Percentiles rank a stretch among this genome's conserved stretches.
These are phyloP conservation scores for Bradynema listronoti DNA, from an alignment of 1,140 invertebrate species.

Conservation along the genomic window DNA sequence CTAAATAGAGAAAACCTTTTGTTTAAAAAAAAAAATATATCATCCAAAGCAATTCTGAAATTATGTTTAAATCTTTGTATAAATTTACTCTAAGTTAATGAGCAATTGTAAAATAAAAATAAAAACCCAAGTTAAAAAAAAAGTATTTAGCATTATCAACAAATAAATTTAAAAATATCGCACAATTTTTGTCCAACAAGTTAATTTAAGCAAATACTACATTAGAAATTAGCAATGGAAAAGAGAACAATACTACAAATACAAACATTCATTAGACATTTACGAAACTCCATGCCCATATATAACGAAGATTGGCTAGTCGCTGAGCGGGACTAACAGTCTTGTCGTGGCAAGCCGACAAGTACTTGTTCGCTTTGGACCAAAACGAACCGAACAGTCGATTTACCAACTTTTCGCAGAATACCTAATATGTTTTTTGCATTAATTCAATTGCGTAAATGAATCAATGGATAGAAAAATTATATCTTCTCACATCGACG, in stretches of 20 bases:
- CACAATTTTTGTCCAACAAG: too few relatives aligned
- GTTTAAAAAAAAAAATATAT: too few relatives aligned
- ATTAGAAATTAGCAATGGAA: too few relatives aligned
- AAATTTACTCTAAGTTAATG: too few relatives aligned
- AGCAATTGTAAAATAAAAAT: too few relatives aligned
- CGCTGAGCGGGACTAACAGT: constrained; percentile 42
- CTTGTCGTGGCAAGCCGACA: constrained; percentile 50
- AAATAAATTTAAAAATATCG: too few relatives aligned
- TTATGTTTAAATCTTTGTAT: too few relatives aligned
- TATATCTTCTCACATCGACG: constrained; percentile 42
- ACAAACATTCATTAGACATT: constrained; percentile 38
- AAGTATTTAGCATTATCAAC: neutral
- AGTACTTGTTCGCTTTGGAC: constrained; percentile 54
- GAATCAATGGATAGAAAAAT: neutral
- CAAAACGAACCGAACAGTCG: constrained; percentile 53
- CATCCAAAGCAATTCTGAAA: too few relatives aligned
- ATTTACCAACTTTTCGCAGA: constrained; percentile 51
- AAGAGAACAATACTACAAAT: too few relatives aligned
- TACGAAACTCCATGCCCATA: constrained; percentile 53
- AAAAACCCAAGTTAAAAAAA: neutral
- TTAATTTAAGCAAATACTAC: too few relatives aligned
- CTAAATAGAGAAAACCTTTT: too few relatives aligned
- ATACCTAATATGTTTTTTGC: constrained; percentile 36
- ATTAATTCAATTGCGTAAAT: neutral
- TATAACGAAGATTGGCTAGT: constrained; percentile 48